phyloP scores from a whole-genome alignment of 2,888 invertebrate species.

The Gari tellinella region DNA sequence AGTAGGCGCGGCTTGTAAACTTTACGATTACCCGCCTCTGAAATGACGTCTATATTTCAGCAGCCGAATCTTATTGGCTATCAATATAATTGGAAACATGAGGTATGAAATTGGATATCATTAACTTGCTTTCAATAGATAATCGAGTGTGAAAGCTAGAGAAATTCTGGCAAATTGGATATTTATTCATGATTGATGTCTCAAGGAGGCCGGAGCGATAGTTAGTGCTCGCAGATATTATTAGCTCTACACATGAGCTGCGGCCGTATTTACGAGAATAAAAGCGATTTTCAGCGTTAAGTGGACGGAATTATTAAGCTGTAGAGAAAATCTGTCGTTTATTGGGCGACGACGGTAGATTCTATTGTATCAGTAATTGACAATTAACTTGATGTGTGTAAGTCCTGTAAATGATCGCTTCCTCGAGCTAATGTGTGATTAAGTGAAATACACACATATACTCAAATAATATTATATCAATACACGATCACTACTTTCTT shows the following conservation, averaged over 20 bases:
- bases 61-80: slow-evolving; percentile 51
- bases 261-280: slow-evolving; percentile 35
- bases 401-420: too few species aligned
- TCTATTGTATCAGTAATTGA: slow-evolving; percentile 31
- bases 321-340: slow-evolving; percentile 39
- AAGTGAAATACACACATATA: too few species aligned
- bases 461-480: too few species aligned
- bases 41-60: slow-evolving; percentile 51
- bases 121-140: slow-evolving; percentile 64
- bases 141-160: slow-evolving; percentile 59
- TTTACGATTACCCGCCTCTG: slow-evolving; percentile 20
- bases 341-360: slow-evolving; percentile 24
- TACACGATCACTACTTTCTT: too few species aligned
- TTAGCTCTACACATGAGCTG: slow-evolving; percentile 31
- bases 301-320: slow-evolving; percentile 25
- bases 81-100: slow-evolving; percentile 58
- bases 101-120: slow-evolving; percentile 63
- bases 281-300: slow-evolving; percentile 34
- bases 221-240: slow-evolving; percentile 39
- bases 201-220: slow-evolving; percentile 23
- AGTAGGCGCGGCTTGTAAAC: slow-evolving; percentile 23
- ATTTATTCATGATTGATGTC: slow-evolving; percentile 63
- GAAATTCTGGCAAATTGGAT: slow-evolving; percentile 66
- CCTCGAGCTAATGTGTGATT: too few species aligned
- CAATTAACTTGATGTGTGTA: slow-evolving; percentile 15